Evolutionary conservation across 2,797 vertebrate genomes (phyloP).

Genomic region (Parambassis ranga): DNA sequence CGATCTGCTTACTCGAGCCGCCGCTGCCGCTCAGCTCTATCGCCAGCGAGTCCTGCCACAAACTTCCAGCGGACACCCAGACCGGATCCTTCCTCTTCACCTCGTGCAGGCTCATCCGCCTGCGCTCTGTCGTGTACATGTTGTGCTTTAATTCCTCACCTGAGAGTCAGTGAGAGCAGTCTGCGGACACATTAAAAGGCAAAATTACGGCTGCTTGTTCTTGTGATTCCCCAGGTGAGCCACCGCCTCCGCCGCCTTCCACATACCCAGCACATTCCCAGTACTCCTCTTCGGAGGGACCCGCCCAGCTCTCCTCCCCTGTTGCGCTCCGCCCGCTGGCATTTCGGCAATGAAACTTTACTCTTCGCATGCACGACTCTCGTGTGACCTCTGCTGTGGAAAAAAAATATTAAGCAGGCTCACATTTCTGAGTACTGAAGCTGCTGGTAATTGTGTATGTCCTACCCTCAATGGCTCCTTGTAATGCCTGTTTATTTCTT

Average conservation of each 20-base stretch:
- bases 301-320: conserved; percentile 31
- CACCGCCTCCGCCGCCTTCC: conserved; percentile 2
- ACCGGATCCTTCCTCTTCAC: conserved; percentile 65
- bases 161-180: not conserved
- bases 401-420: not conserved
- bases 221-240: conserved; percentile 52
- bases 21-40: conserved; percentile 72
- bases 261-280: conserved; percentile 41
- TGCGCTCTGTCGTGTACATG: conserved; percentile 82
- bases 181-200: conserved; percentile 3
- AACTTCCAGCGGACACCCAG: conserved; percentile 81
- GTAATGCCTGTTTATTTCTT: no score
- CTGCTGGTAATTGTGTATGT: no score
- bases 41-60: conserved; percentile 86
- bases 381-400: conserved; percentile 43
- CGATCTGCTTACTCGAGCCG: conserved; percentile 41
- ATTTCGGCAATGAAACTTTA: not conserved
- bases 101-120: conserved; percentile 80
- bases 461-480: no score
- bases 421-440: no score
- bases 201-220: not conserved
- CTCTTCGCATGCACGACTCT: conserved; percentile 5
- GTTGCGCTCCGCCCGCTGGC: conserved; percentile 29
- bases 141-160: not conserved
- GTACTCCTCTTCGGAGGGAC: conserved; percentile 8